Percentiles rank a stretch among this genome's conserved stretches.
phyloP scores from a whole-genome alignment of 2,797 vertebrate genomes.

The Miopithecus talapoin region DNA sequence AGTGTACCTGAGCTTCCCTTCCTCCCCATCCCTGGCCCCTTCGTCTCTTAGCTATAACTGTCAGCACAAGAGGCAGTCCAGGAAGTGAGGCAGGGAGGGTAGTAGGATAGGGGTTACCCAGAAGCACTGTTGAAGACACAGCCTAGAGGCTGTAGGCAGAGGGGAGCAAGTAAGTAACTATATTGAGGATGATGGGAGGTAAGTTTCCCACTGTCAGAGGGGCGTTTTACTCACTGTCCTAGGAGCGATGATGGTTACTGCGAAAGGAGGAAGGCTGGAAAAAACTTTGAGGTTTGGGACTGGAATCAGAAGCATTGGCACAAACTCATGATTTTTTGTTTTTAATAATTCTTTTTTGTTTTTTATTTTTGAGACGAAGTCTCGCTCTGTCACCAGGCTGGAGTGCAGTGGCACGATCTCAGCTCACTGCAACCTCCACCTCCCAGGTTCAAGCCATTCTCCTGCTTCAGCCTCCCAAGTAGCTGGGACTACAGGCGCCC shows the following conservation, averaged over 20 bases:
- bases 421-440: too few species aligned
- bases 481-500: too few species aligned
- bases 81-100: neutral
- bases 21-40: rapidly evolving
- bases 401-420: too few species aligned
- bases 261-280: neutral
- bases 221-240: neutral
- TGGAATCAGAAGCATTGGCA: neutral
- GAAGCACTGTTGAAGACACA: neutral
- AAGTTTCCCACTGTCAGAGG: neutral
- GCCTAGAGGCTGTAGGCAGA: neutral
- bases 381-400: too few species aligned
- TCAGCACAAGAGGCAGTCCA: neutral
- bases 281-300: neutral
- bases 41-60: neutral
- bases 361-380: too few species aligned
- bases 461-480: too few species aligned
- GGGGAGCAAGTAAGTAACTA: neutral
- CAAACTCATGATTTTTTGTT: neutral
- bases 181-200: neutral
- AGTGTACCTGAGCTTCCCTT: neutral
- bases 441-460: too few species aligned
- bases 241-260: too few species aligned
- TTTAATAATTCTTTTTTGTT: too few species aligned
- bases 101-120: neutral